Evolutionary conservation across 2,113 vertebrate species (phyloP).

Genomic region (Coreoperca whiteheadi): DNA sequence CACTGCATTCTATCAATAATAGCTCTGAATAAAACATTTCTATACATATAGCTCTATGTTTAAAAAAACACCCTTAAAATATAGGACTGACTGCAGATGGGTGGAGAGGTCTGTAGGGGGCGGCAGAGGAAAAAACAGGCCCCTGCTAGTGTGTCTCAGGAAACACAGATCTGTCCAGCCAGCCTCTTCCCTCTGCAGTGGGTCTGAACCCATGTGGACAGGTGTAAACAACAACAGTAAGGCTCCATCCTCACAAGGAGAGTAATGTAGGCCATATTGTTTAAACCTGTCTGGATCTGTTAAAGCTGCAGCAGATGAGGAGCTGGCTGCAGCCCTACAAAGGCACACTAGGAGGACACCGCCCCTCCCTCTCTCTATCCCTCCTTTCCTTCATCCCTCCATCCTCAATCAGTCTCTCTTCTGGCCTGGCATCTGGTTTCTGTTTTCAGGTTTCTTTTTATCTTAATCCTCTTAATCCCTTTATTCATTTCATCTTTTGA

Average conservation of each 20-base stretch:
- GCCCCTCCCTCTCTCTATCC: constrained; percentile 36
- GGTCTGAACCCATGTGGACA: neutral
- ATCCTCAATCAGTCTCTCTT: constrained; percentile 81
- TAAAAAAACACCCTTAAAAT: constrained; percentile 84
- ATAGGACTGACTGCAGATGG: constrained; percentile 83
- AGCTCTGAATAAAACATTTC: constrained; percentile 88
- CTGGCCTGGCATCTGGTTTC: constrained; percentile 86
- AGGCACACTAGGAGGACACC: constrained; percentile 54
- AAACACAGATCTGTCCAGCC: neutral
- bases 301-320: constrained; percentile 2
- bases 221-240: constrained; percentile 31
- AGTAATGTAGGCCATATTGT: neutral
- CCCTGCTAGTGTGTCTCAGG: constrained; percentile 46
- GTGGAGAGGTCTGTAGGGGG: constrained; percentile 61
- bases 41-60: constrained; percentile 87
- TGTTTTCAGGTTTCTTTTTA: constrained; percentile 75
- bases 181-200: neutral
- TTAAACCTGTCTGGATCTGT: constrained; percentile 32
- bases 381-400: constrained; percentile 70
- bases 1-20: constrained; percentile 87
- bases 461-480: constrained; percentile 57
- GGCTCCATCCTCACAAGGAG: constrained; percentile 21
- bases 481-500: constrained; percentile 69
- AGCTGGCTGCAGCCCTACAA: constrained; percentile 11
- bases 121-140: constrained; percentile 21